These are phyloP conservation scores for Cosmia pyralina DNA, from an alignment of 2,888 invertebrate species.

Conservation along the genomic window DNA sequence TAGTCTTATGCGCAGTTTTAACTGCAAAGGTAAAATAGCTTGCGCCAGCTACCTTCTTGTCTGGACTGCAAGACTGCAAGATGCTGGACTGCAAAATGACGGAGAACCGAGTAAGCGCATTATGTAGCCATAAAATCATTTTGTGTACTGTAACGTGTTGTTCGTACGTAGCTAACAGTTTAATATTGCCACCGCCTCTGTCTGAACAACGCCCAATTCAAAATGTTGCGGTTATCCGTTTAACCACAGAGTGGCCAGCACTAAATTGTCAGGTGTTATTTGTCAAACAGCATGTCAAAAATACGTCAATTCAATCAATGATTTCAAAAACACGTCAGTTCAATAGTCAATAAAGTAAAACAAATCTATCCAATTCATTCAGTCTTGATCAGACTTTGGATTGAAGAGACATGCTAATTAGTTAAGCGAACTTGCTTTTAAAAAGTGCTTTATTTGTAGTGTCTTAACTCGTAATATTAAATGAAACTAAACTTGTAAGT, in stretches of 20 bases:
- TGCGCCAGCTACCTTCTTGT: neutral
- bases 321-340: constrained; percentile 45
- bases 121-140: neutral
- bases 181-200: neutral
- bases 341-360: constrained; percentile 1
- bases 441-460: constrained; percentile 13
- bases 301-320: neutral
- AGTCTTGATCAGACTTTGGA: constrained; percentile 40
- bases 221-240: neutral
- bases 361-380: constrained; percentile 14
- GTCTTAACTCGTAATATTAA: neutral
- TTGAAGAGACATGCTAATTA: neutral
- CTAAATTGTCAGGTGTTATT: constrained; percentile 2
- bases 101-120: neutral
- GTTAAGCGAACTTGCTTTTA: neutral
- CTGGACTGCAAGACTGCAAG: neutral
- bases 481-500: neutral
- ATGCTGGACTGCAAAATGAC: neutral
- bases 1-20: neutral
- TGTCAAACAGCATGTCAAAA: constrained; percentile 22
- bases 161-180: too few species aligned
- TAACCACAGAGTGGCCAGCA: neutral
- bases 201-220: neutral
- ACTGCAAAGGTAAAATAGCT: neutral
- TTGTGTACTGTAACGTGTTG: too few species aligned